A percentile compares a stretch with the other conserved stretches of the same genome.
These are phyloP conservation scores for Hyposoter didymator DNA, from an alignment of 2,888 invertebrate species.

Conservation along the genomic window DNA sequence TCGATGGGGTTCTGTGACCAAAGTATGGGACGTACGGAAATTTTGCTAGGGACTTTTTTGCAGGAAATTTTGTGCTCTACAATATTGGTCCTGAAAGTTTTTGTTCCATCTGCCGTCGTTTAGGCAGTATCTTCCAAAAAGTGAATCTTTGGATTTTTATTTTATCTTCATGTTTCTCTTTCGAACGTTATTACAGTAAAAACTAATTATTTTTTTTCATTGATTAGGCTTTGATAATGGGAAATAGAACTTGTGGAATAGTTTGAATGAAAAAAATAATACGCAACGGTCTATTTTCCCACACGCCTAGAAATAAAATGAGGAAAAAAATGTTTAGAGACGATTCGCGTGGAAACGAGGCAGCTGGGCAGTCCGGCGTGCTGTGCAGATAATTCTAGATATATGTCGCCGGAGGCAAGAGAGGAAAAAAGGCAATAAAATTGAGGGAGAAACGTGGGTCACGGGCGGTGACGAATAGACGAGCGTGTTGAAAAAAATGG, in stretches of 20 bases:
- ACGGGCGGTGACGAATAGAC: conserved; percentile 8
- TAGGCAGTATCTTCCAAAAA: not conserved
- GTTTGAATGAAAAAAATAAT: not conserved
- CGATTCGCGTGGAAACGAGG: not conserved
- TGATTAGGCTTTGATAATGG: not conserved
- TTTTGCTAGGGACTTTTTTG: not conserved
- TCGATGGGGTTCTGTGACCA: not conserved
- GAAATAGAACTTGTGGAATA: not conserved
- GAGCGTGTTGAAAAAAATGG: conserved; percentile 16
- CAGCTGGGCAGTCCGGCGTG: not conserved
- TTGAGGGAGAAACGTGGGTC: not conserved
- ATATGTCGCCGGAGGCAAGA: not conserved
- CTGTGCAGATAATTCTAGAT: conserved; percentile 2
- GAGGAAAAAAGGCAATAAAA: not conserved
- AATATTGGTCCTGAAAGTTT: not conserved
- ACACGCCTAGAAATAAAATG: not conserved
- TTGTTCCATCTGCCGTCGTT: not conserved
- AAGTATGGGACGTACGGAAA: not conserved
- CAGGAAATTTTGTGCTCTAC: not conserved
- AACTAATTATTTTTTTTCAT: not conserved
- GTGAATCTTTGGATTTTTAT: no score
- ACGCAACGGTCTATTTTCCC: not conserved
- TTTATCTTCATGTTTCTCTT: not conserved
- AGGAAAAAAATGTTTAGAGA: not conserved
- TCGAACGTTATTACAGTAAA: not conserved